Evolutionary conservation across 1,140 invertebrate genomes (phyloP).

Genomic region (Camponotus vicinus): DNA sequence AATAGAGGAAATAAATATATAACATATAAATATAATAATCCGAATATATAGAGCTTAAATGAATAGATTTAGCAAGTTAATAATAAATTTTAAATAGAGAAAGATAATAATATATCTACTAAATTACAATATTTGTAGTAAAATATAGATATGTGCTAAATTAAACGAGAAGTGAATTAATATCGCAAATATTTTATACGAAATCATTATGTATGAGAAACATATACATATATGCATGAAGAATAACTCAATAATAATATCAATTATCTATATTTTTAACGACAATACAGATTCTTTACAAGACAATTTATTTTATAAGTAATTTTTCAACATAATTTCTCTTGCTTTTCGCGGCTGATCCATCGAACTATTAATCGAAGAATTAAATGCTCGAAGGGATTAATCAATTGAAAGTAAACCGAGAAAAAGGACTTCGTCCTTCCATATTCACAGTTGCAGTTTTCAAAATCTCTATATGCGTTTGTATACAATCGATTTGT

Average conservation of each 20-base stretch:
- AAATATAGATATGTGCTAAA: not conserved
- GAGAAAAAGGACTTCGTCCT: not conserved
- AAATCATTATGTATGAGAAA: constrained; percentile 3
- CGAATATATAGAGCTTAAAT: not conserved
- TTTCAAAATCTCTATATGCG: not conserved
- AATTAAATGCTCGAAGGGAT: not conserved
- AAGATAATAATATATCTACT: not conserved
- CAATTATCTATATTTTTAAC: too few species aligned
- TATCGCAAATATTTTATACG: not conserved
- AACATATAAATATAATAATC: not conserved
- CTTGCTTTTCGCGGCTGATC: too few species aligned
- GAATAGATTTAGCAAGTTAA: not conserved
- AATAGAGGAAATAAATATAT: not conserved
- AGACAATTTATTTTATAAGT: too few species aligned
- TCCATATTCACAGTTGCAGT: not conserved
- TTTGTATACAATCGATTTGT: constrained; percentile 30
- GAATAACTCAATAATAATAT: not conserved
- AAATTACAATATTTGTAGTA: not conserved
- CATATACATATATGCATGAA: not conserved
- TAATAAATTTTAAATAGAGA: not conserved
- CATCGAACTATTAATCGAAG: too few species aligned
- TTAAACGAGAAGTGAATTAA: not conserved
- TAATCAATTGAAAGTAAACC: not conserved
- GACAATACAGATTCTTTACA: too few species aligned
- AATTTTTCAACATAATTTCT: too few species aligned